These are phyloP conservation scores for Syngnathus typhle DNA, from an alignment of 2,113 vertebrate species.

Conservation along the genomic window DNA sequence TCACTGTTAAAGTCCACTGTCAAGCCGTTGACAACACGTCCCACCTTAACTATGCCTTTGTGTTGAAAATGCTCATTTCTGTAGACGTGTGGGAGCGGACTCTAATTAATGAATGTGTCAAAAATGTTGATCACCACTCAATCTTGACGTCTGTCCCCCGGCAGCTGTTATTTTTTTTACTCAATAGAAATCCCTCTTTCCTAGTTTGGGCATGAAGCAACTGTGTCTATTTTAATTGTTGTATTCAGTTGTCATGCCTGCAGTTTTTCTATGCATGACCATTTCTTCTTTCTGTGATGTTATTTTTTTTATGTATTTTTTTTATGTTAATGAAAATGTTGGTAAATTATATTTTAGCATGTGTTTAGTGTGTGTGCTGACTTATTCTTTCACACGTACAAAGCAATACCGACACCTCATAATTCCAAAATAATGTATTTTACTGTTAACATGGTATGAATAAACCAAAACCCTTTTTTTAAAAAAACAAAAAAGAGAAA, in stretches of 20 bases:
- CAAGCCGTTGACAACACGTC: conserved; percentile 11
- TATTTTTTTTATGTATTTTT: too few species aligned
- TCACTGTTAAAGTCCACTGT: conserved; percentile 1
- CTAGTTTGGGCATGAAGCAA: neutral
- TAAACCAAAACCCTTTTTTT: neutral
- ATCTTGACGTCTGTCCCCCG: conserved; percentile 22
- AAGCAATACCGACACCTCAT: neutral
- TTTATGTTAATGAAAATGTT: too few species aligned
- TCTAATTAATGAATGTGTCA: conserved; percentile 41
- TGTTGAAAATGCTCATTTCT: conserved; percentile 26
- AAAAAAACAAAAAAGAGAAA: neutral
- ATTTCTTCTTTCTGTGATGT: too few species aligned
- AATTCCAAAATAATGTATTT: neutral
- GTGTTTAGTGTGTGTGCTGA: too few species aligned
- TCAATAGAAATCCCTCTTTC: neutral
- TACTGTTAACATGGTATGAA: neutral
- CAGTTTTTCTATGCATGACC: too few species aligned
- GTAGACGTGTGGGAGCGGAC: conserved; percentile 40
- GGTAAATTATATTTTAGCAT: too few species aligned
- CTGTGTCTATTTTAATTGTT: too few species aligned
- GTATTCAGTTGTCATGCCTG: too few species aligned
- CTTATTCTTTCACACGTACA: neutral
- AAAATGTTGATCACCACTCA: conserved; percentile 36
- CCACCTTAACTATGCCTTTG: conserved; percentile 9
- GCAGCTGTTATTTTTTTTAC: neutral